Evolutionary conservation across 2,888 invertebrate genomes (phyloP).

Genomic region (Rhamnusium bicolor): DNA sequence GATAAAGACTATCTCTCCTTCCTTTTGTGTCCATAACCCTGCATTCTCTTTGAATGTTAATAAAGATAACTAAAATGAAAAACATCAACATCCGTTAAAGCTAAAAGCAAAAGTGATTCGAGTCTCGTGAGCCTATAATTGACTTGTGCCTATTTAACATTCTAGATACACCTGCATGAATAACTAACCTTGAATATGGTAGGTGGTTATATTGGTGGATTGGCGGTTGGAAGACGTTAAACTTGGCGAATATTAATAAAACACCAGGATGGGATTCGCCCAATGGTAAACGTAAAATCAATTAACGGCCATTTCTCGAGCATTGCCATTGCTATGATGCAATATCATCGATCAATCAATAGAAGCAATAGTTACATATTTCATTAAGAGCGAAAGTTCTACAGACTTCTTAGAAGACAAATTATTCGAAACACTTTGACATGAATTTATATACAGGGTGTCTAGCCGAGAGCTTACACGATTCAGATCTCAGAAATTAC

Average conservation of each 20-base stretch:
- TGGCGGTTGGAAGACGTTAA: constrained; percentile 13
- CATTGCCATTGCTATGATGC: too few relatives aligned
- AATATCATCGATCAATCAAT: too few relatives aligned
- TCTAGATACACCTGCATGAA: constrained; percentile 15
- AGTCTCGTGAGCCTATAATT: not conserved
- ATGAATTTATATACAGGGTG: too few relatives aligned
- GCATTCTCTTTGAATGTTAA: not conserved
- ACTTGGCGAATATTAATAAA: not conserved
- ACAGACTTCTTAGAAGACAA: too few relatives aligned
- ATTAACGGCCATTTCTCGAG: too few relatives aligned
- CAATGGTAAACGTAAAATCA: not conserved
- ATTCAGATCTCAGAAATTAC: too few relatives aligned
- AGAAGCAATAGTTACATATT: too few relatives aligned
- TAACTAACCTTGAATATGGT: constrained; percentile 17
- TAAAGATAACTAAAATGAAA: not conserved
- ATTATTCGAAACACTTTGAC: too few relatives aligned
- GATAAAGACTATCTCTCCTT: not conserved
- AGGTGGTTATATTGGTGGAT: not conserved
- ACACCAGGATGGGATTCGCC: not conserved
- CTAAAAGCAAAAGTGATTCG: constrained; percentile 13
- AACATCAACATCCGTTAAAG: not conserved
- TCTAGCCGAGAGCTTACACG: too few relatives aligned
- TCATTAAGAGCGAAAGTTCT: too few relatives aligned
- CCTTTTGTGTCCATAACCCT: not conserved
- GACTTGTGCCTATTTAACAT: constrained; percentile 1